A percentile compares a stretch with the other conserved stretches of the same genome.
These are phyloP conservation scores for Indicator maculatus DNA, from an alignment of 2,113 vertebrate genomes.

Conservation along the genomic window DNA sequence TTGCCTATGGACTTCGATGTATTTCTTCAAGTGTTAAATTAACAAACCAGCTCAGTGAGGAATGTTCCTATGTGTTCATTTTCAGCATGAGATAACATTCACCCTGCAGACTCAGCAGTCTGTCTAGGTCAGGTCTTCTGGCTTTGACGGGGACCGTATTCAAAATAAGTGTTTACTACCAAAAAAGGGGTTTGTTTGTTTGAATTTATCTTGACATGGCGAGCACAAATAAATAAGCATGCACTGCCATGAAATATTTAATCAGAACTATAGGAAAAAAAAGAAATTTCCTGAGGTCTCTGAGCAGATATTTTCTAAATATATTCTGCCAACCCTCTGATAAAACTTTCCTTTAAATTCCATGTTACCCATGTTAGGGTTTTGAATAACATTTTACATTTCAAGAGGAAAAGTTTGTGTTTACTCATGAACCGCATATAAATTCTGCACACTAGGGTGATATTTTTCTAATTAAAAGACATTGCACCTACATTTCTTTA, in stretches of 20 bases:
- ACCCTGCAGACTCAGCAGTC: constrained; percentile 1
- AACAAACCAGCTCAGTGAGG: constrained; percentile 1
- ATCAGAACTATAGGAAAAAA: constrained; percentile 23
- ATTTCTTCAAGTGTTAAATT: constrained; percentile 47
- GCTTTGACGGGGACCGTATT: not conserved
- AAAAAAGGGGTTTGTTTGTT: not conserved
- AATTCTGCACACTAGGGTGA: not conserved
- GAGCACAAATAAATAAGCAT: constrained; percentile 33
- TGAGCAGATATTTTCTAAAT: constrained; percentile 6
- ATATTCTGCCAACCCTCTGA: not conserved
- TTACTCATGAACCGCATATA: not conserved
- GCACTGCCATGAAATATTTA: constrained; percentile 40
- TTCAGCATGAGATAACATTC: constrained; percentile 5
- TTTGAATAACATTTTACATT: not conserved
- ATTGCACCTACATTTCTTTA: not conserved
- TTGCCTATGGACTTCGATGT: not conserved
- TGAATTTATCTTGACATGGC: not conserved
- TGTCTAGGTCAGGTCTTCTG: not conserved
- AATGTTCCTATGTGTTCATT: not conserved
- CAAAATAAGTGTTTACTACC: constrained; percentile 8
- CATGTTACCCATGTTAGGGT: not conserved
- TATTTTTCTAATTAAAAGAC: not conserved
- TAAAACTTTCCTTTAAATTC: constrained; percentile 39
- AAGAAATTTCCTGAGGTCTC: constrained; percentile 37
- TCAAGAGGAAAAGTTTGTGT: constrained; percentile 1